Conservation (phyloP, 2,797 vertebrate genomes). For the Valencia hispanica region DNA sequence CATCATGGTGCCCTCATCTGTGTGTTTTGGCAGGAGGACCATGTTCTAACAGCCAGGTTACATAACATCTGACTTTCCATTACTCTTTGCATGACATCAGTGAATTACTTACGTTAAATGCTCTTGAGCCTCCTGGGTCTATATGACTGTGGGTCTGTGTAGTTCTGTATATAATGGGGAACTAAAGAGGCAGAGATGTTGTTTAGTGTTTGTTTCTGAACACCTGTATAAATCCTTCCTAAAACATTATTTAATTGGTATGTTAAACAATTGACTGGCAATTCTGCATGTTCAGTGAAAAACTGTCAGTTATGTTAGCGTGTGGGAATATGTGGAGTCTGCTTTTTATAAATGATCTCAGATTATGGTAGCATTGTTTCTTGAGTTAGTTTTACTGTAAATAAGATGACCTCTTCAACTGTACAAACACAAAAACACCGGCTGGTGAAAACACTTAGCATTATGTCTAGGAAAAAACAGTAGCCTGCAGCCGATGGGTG, state of each 20-base stretch:
- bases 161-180: conserved; percentile 11
- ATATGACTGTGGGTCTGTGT: conserved; percentile 30
- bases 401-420: conserved; percentile 26
- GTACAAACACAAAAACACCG: conserved; percentile 30
- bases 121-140: conserved; percentile 37
- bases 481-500: conserved; percentile 41
- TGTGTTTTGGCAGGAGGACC: conserved; percentile 60
- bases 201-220: conserved; percentile 16
- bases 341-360: conserved; percentile 28
- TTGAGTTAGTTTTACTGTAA: conserved; percentile 9
- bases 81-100: conserved; percentile 75
- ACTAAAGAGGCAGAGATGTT: conserved; percentile 12
- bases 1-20: conserved; percentile 63
- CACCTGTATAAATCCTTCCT: conserved; percentile 5
- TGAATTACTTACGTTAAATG: conserved; percentile 59
- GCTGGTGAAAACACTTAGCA: conserved; percentile 7
- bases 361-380: conserved; percentile 12
- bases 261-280: conserved; percentile 3
- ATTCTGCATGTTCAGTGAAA: conserved; percentile 17
- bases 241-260: neutral
- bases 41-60: conserved; percentile 62
- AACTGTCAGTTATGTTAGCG: neutral
- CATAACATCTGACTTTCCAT: conserved; percentile 69
- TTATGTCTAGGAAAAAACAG: conserved; percentile 33
- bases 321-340: conserved; percentile 11